phyloP scores from a whole-genome alignment of 1,140 invertebrate species.

The Tetraneura akinire region DNA sequence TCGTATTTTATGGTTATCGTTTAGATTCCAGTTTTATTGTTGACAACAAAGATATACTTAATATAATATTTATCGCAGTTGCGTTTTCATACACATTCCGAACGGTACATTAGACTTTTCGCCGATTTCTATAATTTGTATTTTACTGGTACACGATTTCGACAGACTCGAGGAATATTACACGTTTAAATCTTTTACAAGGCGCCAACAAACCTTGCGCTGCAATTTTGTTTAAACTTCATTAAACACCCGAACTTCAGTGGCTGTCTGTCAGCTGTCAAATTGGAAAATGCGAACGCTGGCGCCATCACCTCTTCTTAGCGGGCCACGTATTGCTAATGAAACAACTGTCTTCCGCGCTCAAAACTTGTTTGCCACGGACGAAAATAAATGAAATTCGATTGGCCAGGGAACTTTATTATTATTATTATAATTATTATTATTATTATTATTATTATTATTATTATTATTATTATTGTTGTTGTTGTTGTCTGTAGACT shows the following conservation, averaged over 20 bases:
- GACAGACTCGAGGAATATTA: not conserved
- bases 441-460: too few species aligned
- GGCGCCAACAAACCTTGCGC: slow-evolving; percentile 28
- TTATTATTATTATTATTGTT: too few species aligned
- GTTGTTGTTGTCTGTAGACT: not conserved
- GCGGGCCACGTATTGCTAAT: not conserved
- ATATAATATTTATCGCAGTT: too few species aligned
- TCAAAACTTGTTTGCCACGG: slow-evolving; percentile 4
- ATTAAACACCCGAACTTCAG: slow-evolving; percentile 28
- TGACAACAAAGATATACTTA: too few species aligned
- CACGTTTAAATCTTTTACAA: slow-evolving; percentile 32
- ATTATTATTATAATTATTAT: too few species aligned
- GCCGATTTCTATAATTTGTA: not conserved
- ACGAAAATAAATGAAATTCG: not conserved
- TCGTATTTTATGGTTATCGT: too few species aligned
- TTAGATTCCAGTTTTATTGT: too few species aligned
- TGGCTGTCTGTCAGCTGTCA: slow-evolving; percentile 45
- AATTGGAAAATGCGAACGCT: slow-evolving; percentile 1
- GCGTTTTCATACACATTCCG: too few species aligned
- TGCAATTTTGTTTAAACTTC: slow-evolving; percentile 44
- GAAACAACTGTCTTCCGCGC: slow-evolving; percentile 8
- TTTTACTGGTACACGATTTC: not conserved
- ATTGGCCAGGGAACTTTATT: not conserved
- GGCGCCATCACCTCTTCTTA: not conserved
- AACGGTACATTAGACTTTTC: too few species aligned